Base-by-base conservation (phyloP, 1,140 invertebrate genomes). In the Drosophila baimaii region DNA sequence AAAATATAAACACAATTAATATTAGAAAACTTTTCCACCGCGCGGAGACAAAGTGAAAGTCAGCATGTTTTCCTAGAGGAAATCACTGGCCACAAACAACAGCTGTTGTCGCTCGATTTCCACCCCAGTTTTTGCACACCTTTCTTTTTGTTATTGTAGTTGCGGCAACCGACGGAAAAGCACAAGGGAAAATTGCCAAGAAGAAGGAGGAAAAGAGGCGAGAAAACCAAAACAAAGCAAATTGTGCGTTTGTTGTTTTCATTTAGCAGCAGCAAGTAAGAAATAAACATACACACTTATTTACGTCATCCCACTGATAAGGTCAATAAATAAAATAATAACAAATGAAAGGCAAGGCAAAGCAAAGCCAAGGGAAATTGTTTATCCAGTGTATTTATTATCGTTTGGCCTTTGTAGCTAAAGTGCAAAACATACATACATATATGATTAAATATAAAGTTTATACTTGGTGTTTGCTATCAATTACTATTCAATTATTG, bases 271-370 rank as follows among this genome's bases (percentile, higher is more conserved):
- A 21, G 31, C 31, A 54, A 54, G 61, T 61, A 46, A 39, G 61
- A 15, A 25, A 49, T 37, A 39, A 46, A 62, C 29, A 62, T 13
- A 44, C 17, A 29, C n/a, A n/a, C n/a, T n/a, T 49, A 63, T 63
- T 44, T 44, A 64, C 63, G 57, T 62, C 63, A 65, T 13, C 8
- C 21, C 29, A 46, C 39, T 65, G 63, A 65, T 65, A 65, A 65
- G 55, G 62, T 44, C 39, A 63, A 17, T 29, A 17, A 29, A 29
- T 29, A 44, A 29, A 29, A 21, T 64, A 27, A 63, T 23, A 64
- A 35, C 41, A 65, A 58, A 62, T 12, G 37, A 3, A 23, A 43
- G 23, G 19, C 37, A 31, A 44, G n/a, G n/a, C n/a, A 23, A 12
- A n/a, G 17, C 29, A 33, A 52, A 21, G 17, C 12, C 13, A 21